Base-by-base conservation (phyloP, 1,140 invertebrate species). In the Apis laboriosa region DNA sequence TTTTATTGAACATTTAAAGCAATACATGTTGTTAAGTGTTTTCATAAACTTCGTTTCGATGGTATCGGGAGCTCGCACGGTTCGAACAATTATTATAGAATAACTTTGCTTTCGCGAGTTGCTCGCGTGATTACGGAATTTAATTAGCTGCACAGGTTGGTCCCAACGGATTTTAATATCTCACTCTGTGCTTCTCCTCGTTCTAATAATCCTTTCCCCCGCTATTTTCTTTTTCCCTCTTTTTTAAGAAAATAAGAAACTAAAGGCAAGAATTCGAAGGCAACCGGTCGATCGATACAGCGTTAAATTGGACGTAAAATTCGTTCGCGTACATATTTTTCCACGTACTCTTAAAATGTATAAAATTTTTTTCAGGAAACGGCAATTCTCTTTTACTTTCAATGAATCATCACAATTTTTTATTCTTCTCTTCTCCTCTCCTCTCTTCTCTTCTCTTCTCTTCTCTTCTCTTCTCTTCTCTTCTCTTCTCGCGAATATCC, bases 141-240 rank as follows among this genome's bases (percentile, higher is more conserved):
- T 80, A 80, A 74, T 76, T 84, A 84, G 79, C 83, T 60, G 79
- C 67, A 24, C 61, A n/a, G 81, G 28, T 79, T 85, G 84, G 80
- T 85, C 81, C 80, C 84, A 73, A 85, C 71, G 79, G 67, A 80
- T 77, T 84, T 77, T 43, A 73, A 80, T 80, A 80, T 84, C 77
- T 67, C 77, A 64, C 55, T 66, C 76, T 17, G n/a, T 63, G 43
- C 34, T 43, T 7, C 17, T 64, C 19, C 60, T 58, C 53, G 13
- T 51, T 67, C 24, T 51, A 68, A 68, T 17, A 28, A 81, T 68
- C 53, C 61, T 66, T 67, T 55, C 56, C 63, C 24, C n/a, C 64
- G 5, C 13, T 55, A 49, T 56, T 17, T 34, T 19, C 28, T 17
- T 19, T 19, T 13, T 34, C 43, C 58, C 43, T n/a, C 67, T n/a